Base-by-base conservation (phyloP, 2,113 vertebrate genomes). In the Mobula birostris region DNA sequence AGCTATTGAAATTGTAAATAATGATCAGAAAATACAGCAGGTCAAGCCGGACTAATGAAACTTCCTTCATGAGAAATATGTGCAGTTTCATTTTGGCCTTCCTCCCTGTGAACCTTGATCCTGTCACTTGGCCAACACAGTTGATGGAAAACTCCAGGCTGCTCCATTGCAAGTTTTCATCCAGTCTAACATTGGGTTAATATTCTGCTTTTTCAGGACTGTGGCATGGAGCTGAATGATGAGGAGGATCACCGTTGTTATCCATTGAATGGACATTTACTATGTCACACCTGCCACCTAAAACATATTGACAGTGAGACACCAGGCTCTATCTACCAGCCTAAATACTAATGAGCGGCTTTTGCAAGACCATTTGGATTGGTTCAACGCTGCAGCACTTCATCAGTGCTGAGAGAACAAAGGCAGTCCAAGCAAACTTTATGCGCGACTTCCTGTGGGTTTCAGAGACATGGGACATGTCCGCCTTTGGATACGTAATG, bases 201-300 rank as follows among this genome's bases (percentile, higher is more conserved):
- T 72, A 8, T 32, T 36, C 3, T 68, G 32, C 24, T 29, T 48
- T 70, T 32, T 8, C 48, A 99, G 99, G 98, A 98, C 95, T 99
- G 99, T 93, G 97, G 98, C 61, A 97, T 98, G 97, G 98, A 99
- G 95, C 97, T 99, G 94, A 99, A 98, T 0, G 98, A 99, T 0
- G 98, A 99, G 94, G 98, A 99, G 0, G 98, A 98, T 0, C 98
- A 98, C 95, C 98, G 98, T 95, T 99, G 99, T 96, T 99, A 98
- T 96, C 99, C 99, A 0, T 97, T 99, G 94, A 97, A 98, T 27
- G 98, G 98, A 94, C 98, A 96, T 94, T 97, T 99, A 83, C 97
- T 99, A 94, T 99, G 99, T 96, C 98, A 98, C 95, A 95, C 97
- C 94, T 99, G 99, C 95, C 99, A 99, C 9, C 96, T 99, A 92